Percentiles rank a stretch among this genome's conserved stretches.
phyloP scores from a whole-genome alignment of 2,888 invertebrate species.

The Agriopis leucophaearia region DNA sequence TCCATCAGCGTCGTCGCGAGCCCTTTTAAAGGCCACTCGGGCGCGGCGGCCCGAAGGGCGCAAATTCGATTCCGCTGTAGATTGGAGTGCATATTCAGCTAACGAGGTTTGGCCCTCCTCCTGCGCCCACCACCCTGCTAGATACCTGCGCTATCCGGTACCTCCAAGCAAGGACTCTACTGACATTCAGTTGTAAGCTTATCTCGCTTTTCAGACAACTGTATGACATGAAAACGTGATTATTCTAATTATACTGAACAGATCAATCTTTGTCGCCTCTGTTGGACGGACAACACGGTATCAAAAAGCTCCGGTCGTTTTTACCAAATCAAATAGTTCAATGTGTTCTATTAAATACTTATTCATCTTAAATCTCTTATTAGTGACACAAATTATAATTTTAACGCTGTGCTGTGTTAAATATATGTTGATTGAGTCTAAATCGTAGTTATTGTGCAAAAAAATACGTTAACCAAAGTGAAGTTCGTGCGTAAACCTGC shows the following conservation, averaged over 20 bases:
- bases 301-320: too few species aligned
- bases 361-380: too few species aligned
- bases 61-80: slow-evolving; percentile 78
- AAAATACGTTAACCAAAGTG: too few species aligned
- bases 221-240: neutral
- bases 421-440: too few species aligned
- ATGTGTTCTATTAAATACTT: too few species aligned
- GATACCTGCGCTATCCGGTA: slow-evolving; percentile 41
- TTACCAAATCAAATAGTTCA: too few species aligned
- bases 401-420: too few species aligned
- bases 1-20: slow-evolving; percentile 78
- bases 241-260: neutral
- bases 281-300: too few species aligned
- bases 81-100: slow-evolving; percentile 83
- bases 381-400: too few species aligned
- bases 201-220: neutral
- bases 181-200: slow-evolving; percentile 21
- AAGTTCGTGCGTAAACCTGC: too few species aligned
- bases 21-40: slow-evolving; percentile 69
- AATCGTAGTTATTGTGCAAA: too few species aligned
- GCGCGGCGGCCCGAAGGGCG: slow-evolving; percentile 51
- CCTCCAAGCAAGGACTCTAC: slow-evolving; percentile 5
- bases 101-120: slow-evolving; percentile 68
- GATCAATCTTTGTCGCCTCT: too few species aligned
- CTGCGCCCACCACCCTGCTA: slow-evolving; percentile 40